Evolutionary conservation across 2,888 invertebrate genomes (phyloP), one percentile per base, ranked within the genome.

Genomic region (Idaea biselata): DNA sequence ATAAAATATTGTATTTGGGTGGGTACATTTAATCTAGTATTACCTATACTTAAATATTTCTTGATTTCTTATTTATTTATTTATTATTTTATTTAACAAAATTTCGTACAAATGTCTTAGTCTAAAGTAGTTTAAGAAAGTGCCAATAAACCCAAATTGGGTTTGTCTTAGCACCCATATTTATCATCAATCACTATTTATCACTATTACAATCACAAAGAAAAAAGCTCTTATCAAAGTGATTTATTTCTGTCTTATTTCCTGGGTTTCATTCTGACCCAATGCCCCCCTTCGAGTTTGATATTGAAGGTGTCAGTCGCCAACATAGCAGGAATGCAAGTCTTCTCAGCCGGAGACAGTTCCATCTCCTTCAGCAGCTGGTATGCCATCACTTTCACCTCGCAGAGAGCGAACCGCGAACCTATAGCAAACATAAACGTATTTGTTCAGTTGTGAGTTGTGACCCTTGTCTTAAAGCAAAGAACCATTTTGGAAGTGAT

Each of bases 391-490:
- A 85, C 79, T 60, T 89, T 88, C 16, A 86, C 65, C 66, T 88
- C 87, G 33, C 83, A 83, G 1, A 89, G 73, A 0, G 88, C 87
- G 66, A 88, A 88, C 3, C 88, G 72, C 4, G 84, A 87, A 5
- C 81, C 87, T 88, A 72, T 44, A 44, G 3, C 11, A 8, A 44
- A 44, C 8, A 44, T 33, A 44, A 14, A 1, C 7, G 1, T 14
- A 44, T 14, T 14, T 8, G 11, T 14, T 44, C n/a, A n/a, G n/a
- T n/a, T n/a, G n/a, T n/a, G n/a, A n/a, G n/a, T n/a, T n/a, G 7
- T 8, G 44, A 44, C 44, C 14, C 44, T 44, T 14, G 44, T 44
- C 2, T 14, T 8, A 5, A 44, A 44, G 3, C 11, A 3, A 0
- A 3, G 8, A 44, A 14, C 44, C 14, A 7, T 44, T 44, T 11